Base-by-base conservation (phyloP, 2,888 invertebrate genomes). In the Sminthurides aquaticus region DNA sequence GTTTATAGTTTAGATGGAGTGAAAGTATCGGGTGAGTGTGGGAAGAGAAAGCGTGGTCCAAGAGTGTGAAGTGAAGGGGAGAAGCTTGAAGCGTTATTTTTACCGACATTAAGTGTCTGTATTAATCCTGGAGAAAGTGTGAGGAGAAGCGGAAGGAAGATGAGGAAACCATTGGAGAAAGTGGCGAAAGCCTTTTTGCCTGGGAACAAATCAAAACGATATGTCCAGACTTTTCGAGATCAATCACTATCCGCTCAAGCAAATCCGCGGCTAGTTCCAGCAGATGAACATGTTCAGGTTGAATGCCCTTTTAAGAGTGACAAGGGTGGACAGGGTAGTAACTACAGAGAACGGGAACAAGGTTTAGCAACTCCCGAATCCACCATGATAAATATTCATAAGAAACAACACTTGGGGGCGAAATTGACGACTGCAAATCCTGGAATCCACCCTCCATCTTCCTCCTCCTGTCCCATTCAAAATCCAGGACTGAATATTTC, bases 131-230 rank as follows among this genome's bases (percentile, higher is more conserved):
- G 8, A 34, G 5, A 34, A n/a, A n/a, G n/a, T n/a, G n/a, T n/a
- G n/a, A n/a, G n/a, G n/a, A n/a, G n/a, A n/a, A n/a, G n/a, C n/a
- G n/a, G n/a, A n/a, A n/a, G n/a, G n/a, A 56, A 8, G 11, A 63
- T 63, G 63, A 57, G 52, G 58, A 63, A 63, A 24, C 63, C 63
- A 1, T 18, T 63, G 2, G 63, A 57, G 52, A 62, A 62, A 57
- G 63, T 34, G 24, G 63, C 63, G 52, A 49, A 28, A 58, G 34
- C 29, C 5, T 27, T 63, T 1, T 24, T 63, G n/a, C 2, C 49
- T 26, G 25, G 48, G 49, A 22, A 49, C n/a, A 63, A 49, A 52
- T 29, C 58, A 18, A 57, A 58, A 22, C 49, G 52, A 58, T 28
- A 28, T 18, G 57, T 48, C 20, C 22, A 20, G 25, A 58, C 58